These are phyloP conservation scores for Scaptomyza caliginosa DNA, from an alignment of 2,888 invertebrate genomes.

Conservation along the genomic window DNA sequence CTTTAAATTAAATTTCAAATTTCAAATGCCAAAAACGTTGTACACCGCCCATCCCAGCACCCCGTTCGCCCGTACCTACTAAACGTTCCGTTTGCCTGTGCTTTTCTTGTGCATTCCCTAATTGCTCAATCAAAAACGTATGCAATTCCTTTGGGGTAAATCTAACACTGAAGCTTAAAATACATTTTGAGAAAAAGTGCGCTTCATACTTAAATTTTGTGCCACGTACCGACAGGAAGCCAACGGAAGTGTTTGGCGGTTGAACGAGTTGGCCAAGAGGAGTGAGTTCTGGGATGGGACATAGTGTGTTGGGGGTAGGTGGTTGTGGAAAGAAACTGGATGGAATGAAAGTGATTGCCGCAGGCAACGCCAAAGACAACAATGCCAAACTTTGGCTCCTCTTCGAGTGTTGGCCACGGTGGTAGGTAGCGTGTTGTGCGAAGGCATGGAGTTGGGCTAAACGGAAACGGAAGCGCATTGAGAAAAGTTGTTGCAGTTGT, in stretches of 20 bases:
- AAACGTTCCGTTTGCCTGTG: neutral
- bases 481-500: slow-evolving; percentile 77
- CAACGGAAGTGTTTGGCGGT: slow-evolving; percentile 74
- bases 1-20: slow-evolving; percentile 69
- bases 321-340: slow-evolving; percentile 17
- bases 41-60: neutral
- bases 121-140: slow-evolving; percentile 76
- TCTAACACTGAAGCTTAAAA: slow-evolving; percentile 51
- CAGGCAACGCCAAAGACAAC: slow-evolving; percentile 73
- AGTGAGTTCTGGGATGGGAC: neutral
- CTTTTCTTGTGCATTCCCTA: slow-evolving; percentile 56
- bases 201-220: slow-evolving; percentile 63
- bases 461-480: slow-evolving; percentile 78
- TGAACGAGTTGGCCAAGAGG: slow-evolving; percentile 31
- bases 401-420: neutral
- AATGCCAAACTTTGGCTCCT: slow-evolving; percentile 70
- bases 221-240: slow-evolving; percentile 30
- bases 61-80: neutral
- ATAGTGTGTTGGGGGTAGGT: neutral
- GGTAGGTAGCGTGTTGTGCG: neutral
- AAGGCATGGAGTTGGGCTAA: slow-evolving; percentile 12
- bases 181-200: slow-evolving; percentile 42
- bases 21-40: slow-evolving; percentile 15
- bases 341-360: slow-evolving; percentile 73
- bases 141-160: slow-evolving; percentile 74